Base-by-base conservation (phyloP, 1,140 invertebrate species). In the Kradibia gibbosae region DNA sequence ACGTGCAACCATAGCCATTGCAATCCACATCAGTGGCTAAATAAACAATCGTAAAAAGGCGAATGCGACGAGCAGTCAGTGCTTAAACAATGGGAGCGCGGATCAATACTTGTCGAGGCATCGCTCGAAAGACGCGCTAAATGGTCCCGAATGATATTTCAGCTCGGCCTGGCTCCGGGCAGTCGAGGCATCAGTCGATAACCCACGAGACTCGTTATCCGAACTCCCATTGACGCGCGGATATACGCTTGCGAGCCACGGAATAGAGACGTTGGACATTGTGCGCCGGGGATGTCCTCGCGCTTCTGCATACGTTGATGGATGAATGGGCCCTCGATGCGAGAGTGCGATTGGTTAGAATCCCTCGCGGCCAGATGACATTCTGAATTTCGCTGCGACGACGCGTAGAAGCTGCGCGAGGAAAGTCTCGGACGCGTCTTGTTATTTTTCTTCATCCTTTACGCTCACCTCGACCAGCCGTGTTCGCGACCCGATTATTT, bases 271-370 rank as follows among this genome's bases (percentile, higher is more conserved):
- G 45, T 81, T 60, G 67, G 60, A 75, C 50, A 53, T 22, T 73
- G 53, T 3, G 3, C 28, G 4, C 22, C 13, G 36, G 55, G 11
- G 28, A 45, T n/a, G 3, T 22, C 28, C 0, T 39, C 67, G 4
- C 31, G 48, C 76, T 80, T 74, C 45, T 28, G 71, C 75, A 81
- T 81, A 70, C 72, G 70, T 75, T 55, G 79, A 70, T 48, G 48
- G 74, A 62, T 28, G 71, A 80, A n/a, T 10, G 34, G 10, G 11
- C 5, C 17, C 13, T 15, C 20, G 50, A 20, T 20, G 57, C 25
- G 28, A 60, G 28, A 28, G 3, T 34, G 13, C 74, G 62, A 78
- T 77, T 77, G 39, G 57, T 25, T 8, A 34, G 3, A n/a, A n/a
- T n/a, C n/a, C n/a, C n/a, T n/a, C n/a, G 2, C 31, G 4, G 3